These are phyloP conservation scores for Dipodomys ordii DNA, from an alignment of 2,113 vertebrate genomes.

Conservation along the genomic window DNA sequence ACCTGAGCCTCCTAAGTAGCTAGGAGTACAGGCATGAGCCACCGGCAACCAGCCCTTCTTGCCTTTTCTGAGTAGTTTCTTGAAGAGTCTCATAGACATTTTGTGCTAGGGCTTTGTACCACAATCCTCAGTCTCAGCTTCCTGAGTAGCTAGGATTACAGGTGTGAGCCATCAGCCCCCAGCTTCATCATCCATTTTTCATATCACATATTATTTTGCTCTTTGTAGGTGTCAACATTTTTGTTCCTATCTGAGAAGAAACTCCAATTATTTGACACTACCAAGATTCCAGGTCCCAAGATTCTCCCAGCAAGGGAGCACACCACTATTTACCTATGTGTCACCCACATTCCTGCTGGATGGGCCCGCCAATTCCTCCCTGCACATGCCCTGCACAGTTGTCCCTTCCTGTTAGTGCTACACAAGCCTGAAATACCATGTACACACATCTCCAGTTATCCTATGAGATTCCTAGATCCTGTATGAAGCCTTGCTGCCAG, in stretches of 20 bases:
- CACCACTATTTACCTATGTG: background rate
- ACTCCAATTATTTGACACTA: background rate
- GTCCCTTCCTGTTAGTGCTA: background rate
- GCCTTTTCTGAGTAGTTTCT: no score
- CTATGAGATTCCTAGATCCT: background rate
- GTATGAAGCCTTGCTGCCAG: background rate
- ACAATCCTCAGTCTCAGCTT: no score
- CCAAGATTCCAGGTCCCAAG: background rate
- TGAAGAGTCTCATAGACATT: no score
- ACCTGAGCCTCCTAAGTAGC: no score
- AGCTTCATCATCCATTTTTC: background rate
- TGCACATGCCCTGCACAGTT: background rate
- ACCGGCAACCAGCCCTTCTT: no score
- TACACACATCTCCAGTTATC: background rate
- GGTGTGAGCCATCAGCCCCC: no score
- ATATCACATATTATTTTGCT: background rate
- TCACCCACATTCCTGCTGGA: background rate
- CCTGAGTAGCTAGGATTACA: no score
- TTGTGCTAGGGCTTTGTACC: no score
- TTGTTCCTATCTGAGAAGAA: background rate
- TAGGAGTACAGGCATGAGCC: no score
- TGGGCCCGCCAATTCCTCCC: background rate
- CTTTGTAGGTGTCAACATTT: background rate
- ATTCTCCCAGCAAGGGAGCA: background rate
- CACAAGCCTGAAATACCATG: background rate